A percentile compares a stretch with the other conserved stretches of the same genome.
These are phyloP conservation scores for Drosophila robusta DNA, from an alignment of 2,888 invertebrate species.

Conservation along the genomic window DNA sequence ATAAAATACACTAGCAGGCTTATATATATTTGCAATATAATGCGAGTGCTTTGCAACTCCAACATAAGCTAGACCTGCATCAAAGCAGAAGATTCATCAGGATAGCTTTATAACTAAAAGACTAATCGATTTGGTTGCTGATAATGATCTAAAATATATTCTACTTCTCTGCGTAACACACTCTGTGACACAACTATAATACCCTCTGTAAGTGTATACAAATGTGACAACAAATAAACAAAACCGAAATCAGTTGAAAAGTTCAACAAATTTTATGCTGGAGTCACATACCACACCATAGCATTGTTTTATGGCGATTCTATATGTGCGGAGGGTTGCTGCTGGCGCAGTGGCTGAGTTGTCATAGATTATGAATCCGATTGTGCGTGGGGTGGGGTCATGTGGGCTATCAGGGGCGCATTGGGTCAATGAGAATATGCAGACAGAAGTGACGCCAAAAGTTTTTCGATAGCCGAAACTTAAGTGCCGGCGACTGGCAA, in stretches of 20 bases:
- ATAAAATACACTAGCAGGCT: too few relatives aligned
- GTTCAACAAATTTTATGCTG: constrained; percentile 38
- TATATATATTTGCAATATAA: too few relatives aligned
- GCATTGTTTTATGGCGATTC: constrained; percentile 50
- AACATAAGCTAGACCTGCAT: too few relatives aligned
- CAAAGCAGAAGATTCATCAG: too few relatives aligned
- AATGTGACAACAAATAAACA: constrained; percentile 46
- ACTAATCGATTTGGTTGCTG: too few relatives aligned
- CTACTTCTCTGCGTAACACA: too few relatives aligned
- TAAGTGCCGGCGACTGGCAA: constrained; percentile 59
- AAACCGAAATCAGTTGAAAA: constrained; percentile 46
- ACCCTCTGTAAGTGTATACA: neutral
- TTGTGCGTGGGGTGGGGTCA: constrained; percentile 4
- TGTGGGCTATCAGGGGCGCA: constrained; percentile 33
- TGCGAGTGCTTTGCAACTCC: too few relatives aligned
- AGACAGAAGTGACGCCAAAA: constrained; percentile 63
- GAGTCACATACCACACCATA: constrained; percentile 9
- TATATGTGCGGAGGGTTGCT: constrained; percentile 34
- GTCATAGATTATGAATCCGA: constrained; percentile 52
- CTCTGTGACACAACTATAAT: neutral
- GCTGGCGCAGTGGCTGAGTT: constrained; percentile 22
- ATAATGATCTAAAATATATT: too few relatives aligned
- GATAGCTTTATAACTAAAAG: too few relatives aligned
- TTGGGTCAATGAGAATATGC: constrained; percentile 58
- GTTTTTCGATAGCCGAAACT: constrained; percentile 65